These are phyloP conservation scores for Clusia tigrina DNA, from an alignment of 2,888 invertebrate genomes.

Conservation along the genomic window DNA sequence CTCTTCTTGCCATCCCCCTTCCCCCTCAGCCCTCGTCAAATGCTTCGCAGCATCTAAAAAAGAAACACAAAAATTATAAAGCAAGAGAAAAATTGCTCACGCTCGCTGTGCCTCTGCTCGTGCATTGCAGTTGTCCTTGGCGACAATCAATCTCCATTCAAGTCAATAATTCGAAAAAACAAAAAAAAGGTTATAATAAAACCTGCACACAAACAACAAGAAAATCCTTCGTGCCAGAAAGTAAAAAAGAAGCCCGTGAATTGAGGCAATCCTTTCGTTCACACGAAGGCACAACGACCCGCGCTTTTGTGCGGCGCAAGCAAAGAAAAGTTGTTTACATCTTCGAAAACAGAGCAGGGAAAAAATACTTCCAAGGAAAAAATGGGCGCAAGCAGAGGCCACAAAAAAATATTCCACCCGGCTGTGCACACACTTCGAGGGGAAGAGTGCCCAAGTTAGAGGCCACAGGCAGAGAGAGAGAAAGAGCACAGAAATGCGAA, in stretches of 20 bases:
- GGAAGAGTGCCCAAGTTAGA: background rate
- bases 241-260: constrained; percentile 25
- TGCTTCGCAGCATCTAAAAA: no score
- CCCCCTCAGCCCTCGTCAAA: no score
- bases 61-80: no score
- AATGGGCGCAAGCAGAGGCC: background rate
- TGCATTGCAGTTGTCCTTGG: constrained; percentile 55
- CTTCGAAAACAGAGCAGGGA: constrained; percentile 33
- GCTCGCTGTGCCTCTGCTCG: no score
- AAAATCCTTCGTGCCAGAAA: constrained; percentile 14
- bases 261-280: constrained; percentile 27
- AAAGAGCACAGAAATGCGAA: background rate
- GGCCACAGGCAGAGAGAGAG: constrained; percentile 1
- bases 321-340: constrained; percentile 56
- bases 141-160: constrained; percentile 59
- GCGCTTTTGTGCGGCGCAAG: background rate
- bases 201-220: constrained; percentile 11
- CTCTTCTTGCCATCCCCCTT: no score
- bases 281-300: constrained; percentile 28
- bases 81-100: no score
- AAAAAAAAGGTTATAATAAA: constrained; percentile 28
- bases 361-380: constrained; percentile 4
- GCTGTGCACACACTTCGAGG: background rate
- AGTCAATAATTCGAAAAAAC: constrained; percentile 49
- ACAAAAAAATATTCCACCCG: background rate